Evolutionary conservation across 2,113 vertebrate genomes (phyloP), one percentile per base, ranked within the genome.

Genomic region (Lates calcarifer): DNA sequence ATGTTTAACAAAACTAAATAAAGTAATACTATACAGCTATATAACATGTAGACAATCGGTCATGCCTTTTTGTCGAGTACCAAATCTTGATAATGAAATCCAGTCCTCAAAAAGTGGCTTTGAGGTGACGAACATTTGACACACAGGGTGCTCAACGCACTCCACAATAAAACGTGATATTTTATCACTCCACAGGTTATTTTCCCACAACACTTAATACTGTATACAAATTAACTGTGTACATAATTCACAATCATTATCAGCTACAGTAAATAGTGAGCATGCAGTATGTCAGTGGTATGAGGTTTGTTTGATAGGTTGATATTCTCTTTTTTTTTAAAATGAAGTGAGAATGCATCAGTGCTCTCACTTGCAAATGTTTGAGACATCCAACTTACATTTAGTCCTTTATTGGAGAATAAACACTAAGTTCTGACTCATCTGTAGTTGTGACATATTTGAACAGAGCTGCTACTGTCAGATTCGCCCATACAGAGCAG

Each of bases 21-120:
- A 89, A 83, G 80, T 89, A 87, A 89, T 69, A 92, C 92, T 94
- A 94, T 93, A 94, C 92, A 95, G 75, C 94, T 94, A 92, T 94
- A 90, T 87, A 88, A 91, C 87, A 93, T 55, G 86, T 74, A 85
- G 88, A 89, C 78, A 85, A 67, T 74, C 22, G 22, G 45, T 79
- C 83, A 60, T 74, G 83, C 71, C 83, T 87, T 85, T 82, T 79
- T 85, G 83, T 83, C n/a, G 68, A 91, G 93, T 94, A 93, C 93
- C 93, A 89, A 84, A 80, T 88, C 77, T 79, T 85, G 56, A 81
- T 56, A 56, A 76, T 73, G 70, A 22, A 82, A 73, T 83, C 74
- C 74, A 62, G 78, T 83, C 81, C 68, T 86, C 65, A 83, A 56
- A 60, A 61, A 74, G 68, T 64, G 13, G 3, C 70, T 85, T 26